Evolutionary conservation across 2,113 vertebrate species (phyloP).

Genomic region (Etia nguti): DNA sequence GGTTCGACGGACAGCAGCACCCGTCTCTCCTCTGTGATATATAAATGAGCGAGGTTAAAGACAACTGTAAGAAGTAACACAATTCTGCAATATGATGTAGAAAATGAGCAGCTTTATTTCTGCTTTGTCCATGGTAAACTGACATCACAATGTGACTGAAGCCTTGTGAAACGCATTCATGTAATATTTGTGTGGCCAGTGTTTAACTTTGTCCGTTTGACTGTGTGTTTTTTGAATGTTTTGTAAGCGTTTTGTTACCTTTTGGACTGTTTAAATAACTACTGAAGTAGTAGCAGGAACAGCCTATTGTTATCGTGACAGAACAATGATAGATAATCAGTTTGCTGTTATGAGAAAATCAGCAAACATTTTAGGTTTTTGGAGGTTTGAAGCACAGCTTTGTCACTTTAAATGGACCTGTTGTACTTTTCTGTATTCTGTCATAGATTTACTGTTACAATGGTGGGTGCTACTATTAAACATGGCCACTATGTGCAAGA

Average conservation of each 20-base stretch:
- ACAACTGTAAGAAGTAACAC: background rate
- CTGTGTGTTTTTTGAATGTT: background rate
- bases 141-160: background rate
- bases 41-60: background rate
- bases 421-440: background rate
- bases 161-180: background rate
- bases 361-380: background rate
- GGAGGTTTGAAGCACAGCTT: background rate
- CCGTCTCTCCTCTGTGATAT: background rate
- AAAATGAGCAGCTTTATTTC: background rate
- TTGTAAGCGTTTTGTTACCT: background rate
- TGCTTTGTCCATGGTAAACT: background rate
- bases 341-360: background rate
- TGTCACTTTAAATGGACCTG: background rate
- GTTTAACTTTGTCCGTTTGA: background rate
- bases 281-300: background rate
- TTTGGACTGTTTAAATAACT: background rate
- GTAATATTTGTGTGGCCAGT: background rate
- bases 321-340: background rate
- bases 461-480: background rate
- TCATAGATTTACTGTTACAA: background rate
- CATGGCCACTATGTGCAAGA: background rate
- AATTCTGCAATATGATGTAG: background rate
- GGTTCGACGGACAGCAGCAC: background rate
- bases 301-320: background rate